Evolutionary conservation across 1,140 invertebrate genomes (phyloP).

Genomic region (Drosophila prosaltans): DNA sequence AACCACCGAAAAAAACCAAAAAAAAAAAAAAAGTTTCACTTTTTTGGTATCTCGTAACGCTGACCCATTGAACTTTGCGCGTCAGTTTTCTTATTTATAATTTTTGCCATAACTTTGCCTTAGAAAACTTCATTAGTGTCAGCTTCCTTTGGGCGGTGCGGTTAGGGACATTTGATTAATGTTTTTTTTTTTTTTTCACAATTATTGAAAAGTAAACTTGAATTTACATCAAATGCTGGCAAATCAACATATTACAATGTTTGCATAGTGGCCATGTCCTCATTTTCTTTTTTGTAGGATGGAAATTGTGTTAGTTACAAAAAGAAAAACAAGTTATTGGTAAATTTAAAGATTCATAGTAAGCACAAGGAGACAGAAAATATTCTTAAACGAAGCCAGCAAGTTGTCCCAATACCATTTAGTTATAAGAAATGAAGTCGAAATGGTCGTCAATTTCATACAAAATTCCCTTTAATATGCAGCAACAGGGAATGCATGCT

Average conservation of each 20-base stretch:
- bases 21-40: constrained; percentile 56
- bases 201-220: constrained; percentile 31
- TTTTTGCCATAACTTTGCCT: constrained; percentile 3
- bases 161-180: constrained; percentile 67
- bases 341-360: too few relatives aligned
- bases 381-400: too few relatives aligned
- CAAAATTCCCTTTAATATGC: too few relatives aligned
- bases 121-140: constrained; percentile 77
- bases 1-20: too few relatives aligned
- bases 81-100: neutral
- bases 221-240: constrained; percentile 16
- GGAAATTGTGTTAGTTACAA: constrained; percentile 6
- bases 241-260: constrained; percentile 24
- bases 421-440: too few relatives aligned
- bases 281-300: constrained; percentile 16
- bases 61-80: constrained; percentile 72
- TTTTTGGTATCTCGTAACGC: constrained; percentile 44
- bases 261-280: constrained; percentile 60
- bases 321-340: too few relatives aligned
- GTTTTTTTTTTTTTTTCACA: constrained; percentile 45
- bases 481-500: too few relatives aligned
- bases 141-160: constrained; percentile 23
- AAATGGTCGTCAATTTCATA: too few relatives aligned
- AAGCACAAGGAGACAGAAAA: too few relatives aligned
- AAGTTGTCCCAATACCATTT: too few relatives aligned